Conservation (phyloP, 2,113 vertebrate species). For the Antigone vipio region DNA sequence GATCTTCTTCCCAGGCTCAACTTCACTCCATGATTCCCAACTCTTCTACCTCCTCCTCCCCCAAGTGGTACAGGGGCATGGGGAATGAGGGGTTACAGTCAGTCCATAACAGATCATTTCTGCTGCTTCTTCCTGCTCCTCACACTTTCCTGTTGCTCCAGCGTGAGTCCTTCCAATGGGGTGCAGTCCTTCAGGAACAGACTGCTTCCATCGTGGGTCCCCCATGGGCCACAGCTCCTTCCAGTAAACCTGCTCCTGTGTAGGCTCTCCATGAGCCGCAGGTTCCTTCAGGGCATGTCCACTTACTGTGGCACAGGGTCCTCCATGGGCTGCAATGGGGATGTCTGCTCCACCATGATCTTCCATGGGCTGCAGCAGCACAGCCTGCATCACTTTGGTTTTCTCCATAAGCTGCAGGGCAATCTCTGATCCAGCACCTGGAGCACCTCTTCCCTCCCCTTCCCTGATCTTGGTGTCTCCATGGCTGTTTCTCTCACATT, state of each 20-base stretch:
- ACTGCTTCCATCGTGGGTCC: rapidly evolving
- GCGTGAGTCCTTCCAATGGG: rapidly evolving
- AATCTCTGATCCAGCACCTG: rapidly evolving
- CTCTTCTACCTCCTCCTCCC: not conserved
- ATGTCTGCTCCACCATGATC: not conserved
- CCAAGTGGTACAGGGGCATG: not conserved
- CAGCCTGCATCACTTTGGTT: not conserved
- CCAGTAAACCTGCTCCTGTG: not conserved
- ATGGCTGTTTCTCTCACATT: not conserved
- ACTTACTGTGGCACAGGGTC: not conserved
- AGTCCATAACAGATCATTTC: not conserved
- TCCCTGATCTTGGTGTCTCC: not conserved
- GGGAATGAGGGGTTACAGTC: not conserved
- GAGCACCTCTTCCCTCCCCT: not conserved
- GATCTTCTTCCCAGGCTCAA: not conserved
- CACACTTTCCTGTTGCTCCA: not conserved
- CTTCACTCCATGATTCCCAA: not conserved
- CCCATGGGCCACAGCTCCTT: not conserved
- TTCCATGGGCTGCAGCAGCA: not conserved
- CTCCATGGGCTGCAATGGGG: not conserved
- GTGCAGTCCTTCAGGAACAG: not conserved
- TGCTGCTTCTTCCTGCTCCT: not conserved
- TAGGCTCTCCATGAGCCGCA: not conserved
- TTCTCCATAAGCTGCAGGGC: not conserved
- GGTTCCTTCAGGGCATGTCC: not conserved